phyloP scores from a whole-genome alignment of 2,888 invertebrate genomes.

The Oscheius sp. region DNA sequence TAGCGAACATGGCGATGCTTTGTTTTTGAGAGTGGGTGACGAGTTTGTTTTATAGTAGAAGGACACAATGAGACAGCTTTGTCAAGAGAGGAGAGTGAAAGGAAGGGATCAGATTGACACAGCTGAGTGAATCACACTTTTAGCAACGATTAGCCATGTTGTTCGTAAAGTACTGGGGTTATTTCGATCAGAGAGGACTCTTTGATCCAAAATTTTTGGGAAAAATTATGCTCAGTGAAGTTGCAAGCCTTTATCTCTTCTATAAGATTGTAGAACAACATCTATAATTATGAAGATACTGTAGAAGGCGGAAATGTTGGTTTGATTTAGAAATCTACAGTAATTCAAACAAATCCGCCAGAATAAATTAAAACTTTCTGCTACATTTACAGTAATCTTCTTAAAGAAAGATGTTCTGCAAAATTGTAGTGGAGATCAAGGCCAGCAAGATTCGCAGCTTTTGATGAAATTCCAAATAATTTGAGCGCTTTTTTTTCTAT shows the following conservation, averaged over 20 bases:
- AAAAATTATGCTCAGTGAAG: too few species aligned
- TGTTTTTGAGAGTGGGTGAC: background rate
- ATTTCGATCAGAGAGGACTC: background rate
- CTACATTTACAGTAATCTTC: too few species aligned
- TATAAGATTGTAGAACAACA: too few species aligned
- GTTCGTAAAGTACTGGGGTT: background rate
- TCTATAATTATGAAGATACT: background rate
- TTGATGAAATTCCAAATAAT: too few species aligned
- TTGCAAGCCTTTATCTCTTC: too few species aligned
- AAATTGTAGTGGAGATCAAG: background rate
- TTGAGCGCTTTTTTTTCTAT: too few species aligned
- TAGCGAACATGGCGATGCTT: conserved; percentile 1
- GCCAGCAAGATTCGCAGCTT: too few species aligned
- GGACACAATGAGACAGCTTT: background rate
- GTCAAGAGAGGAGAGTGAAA: background rate
- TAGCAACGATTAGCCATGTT: background rate
- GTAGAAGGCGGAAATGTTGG: background rate
- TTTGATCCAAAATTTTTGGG: too few species aligned
- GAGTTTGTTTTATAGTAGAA: background rate
- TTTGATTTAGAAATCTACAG: background rate
- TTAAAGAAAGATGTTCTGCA: background rate
- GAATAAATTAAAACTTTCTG: too few species aligned
- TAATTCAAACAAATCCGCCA: too few species aligned
- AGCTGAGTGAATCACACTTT: conserved; percentile 10
- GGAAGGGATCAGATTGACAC: conserved; percentile 17